phyloP scores from a whole-genome alignment of 2,797 vertebrate species.

The Gymnocypris eckloni region DNA sequence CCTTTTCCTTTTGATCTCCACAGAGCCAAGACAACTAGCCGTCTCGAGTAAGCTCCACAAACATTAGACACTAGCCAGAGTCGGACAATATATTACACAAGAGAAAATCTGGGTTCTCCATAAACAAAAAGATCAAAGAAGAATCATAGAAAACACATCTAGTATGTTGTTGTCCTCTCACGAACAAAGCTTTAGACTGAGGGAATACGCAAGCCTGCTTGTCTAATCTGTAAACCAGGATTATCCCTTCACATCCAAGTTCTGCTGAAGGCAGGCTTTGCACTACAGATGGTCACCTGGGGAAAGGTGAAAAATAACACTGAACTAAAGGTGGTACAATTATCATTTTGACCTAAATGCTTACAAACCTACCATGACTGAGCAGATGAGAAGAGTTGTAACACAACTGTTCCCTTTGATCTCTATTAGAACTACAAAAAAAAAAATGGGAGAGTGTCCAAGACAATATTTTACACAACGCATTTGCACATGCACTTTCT shows the following conservation, averaged over 20 bases:
- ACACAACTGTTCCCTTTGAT: neutral
- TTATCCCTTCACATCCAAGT: slow-evolving; percentile 55
- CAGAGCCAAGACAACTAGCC: neutral
- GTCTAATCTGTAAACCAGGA: slow-evolving; percentile 62
- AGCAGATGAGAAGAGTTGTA: neutral
- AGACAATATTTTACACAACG: neutral
- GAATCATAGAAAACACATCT: neutral
- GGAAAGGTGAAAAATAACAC: slow-evolving; percentile 38
- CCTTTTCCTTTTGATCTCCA: slow-evolving; percentile 1
- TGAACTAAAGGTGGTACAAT: slow-evolving; percentile 2
- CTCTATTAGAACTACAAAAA: neutral
- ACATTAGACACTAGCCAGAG: neutral
- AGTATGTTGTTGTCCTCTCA: slow-evolving; percentile 5
- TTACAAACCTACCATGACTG: neutral
- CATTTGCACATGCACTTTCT: neutral
- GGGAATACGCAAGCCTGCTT: slow-evolving; percentile 39
- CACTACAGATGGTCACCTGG: slow-evolving; percentile 56
- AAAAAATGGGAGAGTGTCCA: neutral
- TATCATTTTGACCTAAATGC: neutral
- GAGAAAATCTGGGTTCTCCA: neutral
- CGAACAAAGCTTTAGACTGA: slow-evolving; percentile 37
- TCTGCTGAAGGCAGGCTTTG: slow-evolving; percentile 47
- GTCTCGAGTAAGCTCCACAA: slow-evolving; percentile 10
- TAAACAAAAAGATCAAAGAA: neutral
- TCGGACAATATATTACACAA: neutral